phyloP scores from a whole-genome alignment of 2,113 vertebrate species.

The Melospiza georgiana region DNA sequence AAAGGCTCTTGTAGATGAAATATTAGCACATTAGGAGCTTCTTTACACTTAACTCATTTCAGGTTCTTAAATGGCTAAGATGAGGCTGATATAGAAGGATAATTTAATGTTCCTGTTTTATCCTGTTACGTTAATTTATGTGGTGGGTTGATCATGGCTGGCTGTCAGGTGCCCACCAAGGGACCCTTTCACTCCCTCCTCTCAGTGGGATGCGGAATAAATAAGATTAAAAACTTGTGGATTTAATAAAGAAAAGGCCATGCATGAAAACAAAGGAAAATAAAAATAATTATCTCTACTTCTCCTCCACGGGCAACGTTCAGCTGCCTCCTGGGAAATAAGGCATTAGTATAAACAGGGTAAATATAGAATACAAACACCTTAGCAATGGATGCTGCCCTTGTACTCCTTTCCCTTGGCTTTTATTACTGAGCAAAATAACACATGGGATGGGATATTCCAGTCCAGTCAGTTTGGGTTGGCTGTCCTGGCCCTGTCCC shows the following conservation, averaged over 20 bases:
- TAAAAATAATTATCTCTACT: background rate
- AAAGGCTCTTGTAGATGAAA: background rate
- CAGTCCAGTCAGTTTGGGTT: background rate
- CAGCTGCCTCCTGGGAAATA: background rate
- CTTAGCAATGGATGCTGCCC: background rate
- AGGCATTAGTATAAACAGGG: background rate
- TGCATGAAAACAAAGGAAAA: background rate
- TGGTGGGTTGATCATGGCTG: background rate
- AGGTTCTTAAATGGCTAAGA: background rate
- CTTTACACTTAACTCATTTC: background rate
- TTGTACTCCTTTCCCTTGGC: background rate
- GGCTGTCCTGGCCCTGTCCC: background rate
- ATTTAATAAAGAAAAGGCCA: background rate
- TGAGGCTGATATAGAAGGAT: background rate
- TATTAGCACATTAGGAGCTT: background rate
- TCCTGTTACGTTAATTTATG: background rate
- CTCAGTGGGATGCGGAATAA: background rate
- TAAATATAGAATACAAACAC: background rate
- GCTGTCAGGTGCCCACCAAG: background rate
- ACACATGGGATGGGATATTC: background rate
- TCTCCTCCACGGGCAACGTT: background rate
- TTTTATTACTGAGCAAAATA: background rate
- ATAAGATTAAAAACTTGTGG: background rate
- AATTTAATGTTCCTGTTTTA: background rate
- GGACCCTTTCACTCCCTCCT: background rate